A percentile compares a stretch with the other conserved stretches of the same genome.
Conservation (phyloP, 2,888 invertebrate species). For the Thymelicus acteon region DNA sequence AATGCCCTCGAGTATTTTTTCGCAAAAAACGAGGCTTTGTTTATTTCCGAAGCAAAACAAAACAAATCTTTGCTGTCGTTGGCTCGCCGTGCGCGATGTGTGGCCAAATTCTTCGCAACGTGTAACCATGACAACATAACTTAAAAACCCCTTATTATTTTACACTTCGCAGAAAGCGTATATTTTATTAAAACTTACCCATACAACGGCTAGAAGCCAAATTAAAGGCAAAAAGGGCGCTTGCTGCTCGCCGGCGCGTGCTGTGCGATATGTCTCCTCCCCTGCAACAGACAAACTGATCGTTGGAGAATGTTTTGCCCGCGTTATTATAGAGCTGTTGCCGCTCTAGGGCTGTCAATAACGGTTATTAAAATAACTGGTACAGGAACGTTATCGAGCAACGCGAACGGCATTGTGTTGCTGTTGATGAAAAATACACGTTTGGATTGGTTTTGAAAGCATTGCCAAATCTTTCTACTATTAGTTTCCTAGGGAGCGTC, state of each 20-base stretch:
- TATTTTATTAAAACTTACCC: conserved; percentile 69
- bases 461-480: too few relatives aligned
- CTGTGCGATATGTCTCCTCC: conserved; percentile 66
- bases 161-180: conserved; percentile 6
- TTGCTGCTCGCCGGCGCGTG: conserved; percentile 71
- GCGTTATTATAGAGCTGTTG: conserved; percentile 62
- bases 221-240: conserved; percentile 81
- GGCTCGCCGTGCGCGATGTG: conserved; percentile 10
- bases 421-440: too few relatives aligned
- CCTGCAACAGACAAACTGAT: conserved; percentile 75
- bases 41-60: conserved; percentile 38
- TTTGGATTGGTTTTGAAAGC: too few relatives aligned
- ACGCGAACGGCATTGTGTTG: background rate
- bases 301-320: conserved; percentile 60
- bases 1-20: background rate
- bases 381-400: conserved; percentile 24
- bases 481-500: too few relatives aligned
- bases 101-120: background rate
- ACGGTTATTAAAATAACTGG: conserved; percentile 51
- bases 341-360: conserved; percentile 46
- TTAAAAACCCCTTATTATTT: conserved; percentile 5
- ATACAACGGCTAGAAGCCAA: conserved; percentile 86
- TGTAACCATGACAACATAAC: conserved; percentile 25
- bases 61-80: conserved; percentile 22
- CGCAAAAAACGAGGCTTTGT: conserved; percentile 28